Evolutionary conservation across 2,113 vertebrate species (phyloP), one percentile per base, ranked within the genome.

Genomic region (Pseudolaguvia tuberculata): DNA sequence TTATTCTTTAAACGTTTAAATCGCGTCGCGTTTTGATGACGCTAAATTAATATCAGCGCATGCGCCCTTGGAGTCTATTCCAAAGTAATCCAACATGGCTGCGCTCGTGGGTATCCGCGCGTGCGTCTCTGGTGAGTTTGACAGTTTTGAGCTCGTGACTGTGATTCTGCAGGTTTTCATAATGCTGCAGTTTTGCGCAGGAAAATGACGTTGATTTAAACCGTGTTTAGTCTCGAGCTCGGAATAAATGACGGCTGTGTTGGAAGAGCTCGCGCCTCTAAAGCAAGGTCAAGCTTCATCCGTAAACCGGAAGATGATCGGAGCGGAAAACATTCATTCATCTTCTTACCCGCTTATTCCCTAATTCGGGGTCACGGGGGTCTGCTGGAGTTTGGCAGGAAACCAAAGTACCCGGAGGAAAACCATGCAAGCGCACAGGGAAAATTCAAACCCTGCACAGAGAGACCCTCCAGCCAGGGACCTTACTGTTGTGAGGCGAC

Each of bases 21-120:
- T 2, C n/a, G 9, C 31, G 75, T 57, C 67, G 57, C 59, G 3
- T 29, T 6, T 17, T 52, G 52, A 79, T 76, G 53, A 51, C 77
- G 80, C 52, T 2, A 8, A 20, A 25, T 62, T 53, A n/a, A 70
- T 73, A 20, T 18, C 17, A 4, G 73, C 81, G 69, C 81, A 78
- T 82, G 84, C 73, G 45, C 31, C 0, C 42, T 2, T 23, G 75
- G 50, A 78, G 20, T 48, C 17, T 20, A 35, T 58, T 80, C 69
- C 29, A 27, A 2, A 61, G 29, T 29, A 29, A 67, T 61, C 72
- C 82, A 90, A 91, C 84, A 92, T 92, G 91, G 90, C 90, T 74
- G 83, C 88, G 86, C 86, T 91, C n/a, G 77, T 90, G 45, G 85
- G 88, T 0, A 6, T 91, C 35, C 90, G 91, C 77, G 88, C 90